phyloP scores from a whole-genome alignment of 1,140 invertebrate genomes.

The Callitettix versicolor region DNA sequence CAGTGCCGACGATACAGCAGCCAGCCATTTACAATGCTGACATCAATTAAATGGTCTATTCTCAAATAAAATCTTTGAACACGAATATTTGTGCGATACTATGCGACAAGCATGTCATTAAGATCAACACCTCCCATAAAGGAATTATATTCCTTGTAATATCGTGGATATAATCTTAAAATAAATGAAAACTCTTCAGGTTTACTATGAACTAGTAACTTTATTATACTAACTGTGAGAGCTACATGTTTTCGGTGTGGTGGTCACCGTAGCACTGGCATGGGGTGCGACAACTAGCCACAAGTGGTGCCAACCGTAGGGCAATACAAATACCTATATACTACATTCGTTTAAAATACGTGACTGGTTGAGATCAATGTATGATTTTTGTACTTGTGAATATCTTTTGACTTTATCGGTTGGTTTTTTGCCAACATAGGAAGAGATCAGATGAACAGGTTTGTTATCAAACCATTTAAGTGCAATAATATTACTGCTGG shows the following conservation, averaged over 20 bases:
- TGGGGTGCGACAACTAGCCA: too few species aligned
- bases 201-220: too few species aligned
- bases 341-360: slow-evolving; percentile 19
- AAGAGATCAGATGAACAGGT: slow-evolving; percentile 15
- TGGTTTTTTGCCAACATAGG: slow-evolving; percentile 15
- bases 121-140: slow-evolving; percentile 20
- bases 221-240: too few species aligned
- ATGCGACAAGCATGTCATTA: slow-evolving; percentile 16
- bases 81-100: slow-evolving; percentile 11
- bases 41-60: slow-evolving; percentile 15
- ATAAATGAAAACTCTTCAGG: too few species aligned
- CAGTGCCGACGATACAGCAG: slow-evolving; percentile 4
- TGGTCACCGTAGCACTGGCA: too few species aligned
- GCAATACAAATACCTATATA: too few species aligned
- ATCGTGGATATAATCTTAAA: too few species aligned
- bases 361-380: slow-evolving; percentile 9
- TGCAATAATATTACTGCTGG: slow-evolving; percentile 11
- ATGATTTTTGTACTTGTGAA: slow-evolving; percentile 14
- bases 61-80: slow-evolving; percentile 8
- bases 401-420: slow-evolving; percentile 16
- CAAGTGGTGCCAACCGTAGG: too few species aligned
- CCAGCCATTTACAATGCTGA: slow-evolving; percentile 17
- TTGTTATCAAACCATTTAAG: slow-evolving; percentile 20
- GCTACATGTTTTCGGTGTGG: too few species aligned
- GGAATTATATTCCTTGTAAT: slow-evolving; percentile 18